Base-by-base conservation (phyloP, 2,888 invertebrate genomes). In the Lissonota sp. region DNA sequence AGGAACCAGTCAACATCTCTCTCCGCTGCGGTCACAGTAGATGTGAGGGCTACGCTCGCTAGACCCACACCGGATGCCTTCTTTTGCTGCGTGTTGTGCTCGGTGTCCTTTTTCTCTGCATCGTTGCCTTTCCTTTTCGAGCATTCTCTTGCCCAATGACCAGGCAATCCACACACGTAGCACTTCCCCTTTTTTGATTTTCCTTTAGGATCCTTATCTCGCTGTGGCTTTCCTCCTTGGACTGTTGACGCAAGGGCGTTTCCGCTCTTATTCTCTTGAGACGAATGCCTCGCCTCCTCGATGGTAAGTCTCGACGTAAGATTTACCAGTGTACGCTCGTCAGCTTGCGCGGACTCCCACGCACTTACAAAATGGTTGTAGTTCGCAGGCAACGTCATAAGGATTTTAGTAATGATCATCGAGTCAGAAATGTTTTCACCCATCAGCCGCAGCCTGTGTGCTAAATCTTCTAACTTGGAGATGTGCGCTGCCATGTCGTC, bases 281-380 rank as follows among this genome's bases (percentile, higher is more conserved):
- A 55, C n/a, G 6, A 55, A 8, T 67, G 39, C n/a, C 55, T 55
- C 26, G 40, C 42, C n/a, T 67, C 67, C 26, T 39, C 80, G 5
- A 57, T 67, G 6, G 72, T 55, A 0, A 84, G 66, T n/a, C 82
- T 82, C 1, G 57, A 57, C 1, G 63, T 75, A 1, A 84, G 49
- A 10, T 84, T 82, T 12, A n/a, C 57, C 0, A 84, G 60, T 6
- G 70, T 85, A 8, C 69, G 66, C 1, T 81, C 16, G 10, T 6
- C 64, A 3, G 14, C 8, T 6, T 55, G 49, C 4, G 77, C 62
- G 0, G 82, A 84, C 39, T 84, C 83, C 84, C 83, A 87, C 26
- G 83, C 85, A n/a, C 80, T 84, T 6, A 79, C 37, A 40, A 87
- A 86, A 66, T 87, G 80, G 53, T 82, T 78, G 44, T 72, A 86